Conservation (phyloP, 2,888 invertebrate species). For the Himalopsyche kuldschensis region DNA sequence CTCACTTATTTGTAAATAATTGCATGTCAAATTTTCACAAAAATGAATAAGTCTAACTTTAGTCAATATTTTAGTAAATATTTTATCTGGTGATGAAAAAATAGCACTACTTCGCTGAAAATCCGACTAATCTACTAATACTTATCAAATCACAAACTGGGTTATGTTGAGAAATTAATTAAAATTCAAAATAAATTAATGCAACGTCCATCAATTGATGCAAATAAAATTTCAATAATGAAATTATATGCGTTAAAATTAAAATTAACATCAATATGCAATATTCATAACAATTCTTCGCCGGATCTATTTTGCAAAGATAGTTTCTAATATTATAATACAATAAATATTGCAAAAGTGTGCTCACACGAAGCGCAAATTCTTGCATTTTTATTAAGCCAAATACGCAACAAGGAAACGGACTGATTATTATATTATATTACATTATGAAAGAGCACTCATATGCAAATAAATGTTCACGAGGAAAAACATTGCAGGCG, state of each 20-base stretch:
- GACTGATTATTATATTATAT: not conserved
- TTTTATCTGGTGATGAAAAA: too few species aligned
- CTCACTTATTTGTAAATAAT: too few species aligned
- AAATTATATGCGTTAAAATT: not conserved
- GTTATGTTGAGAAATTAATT: not conserved
- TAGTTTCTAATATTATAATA: not conserved
- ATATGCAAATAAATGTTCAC: conserved; percentile 17
- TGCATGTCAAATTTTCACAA: too few species aligned
- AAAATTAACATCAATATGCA: not conserved
- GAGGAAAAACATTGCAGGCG: not conserved
- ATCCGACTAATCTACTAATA: not conserved
- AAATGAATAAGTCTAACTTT: too few species aligned
- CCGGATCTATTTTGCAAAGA: conserved; percentile 1
- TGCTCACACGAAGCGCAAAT: not conserved
- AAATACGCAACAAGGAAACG: not conserved
- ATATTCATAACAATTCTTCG: not conserved
- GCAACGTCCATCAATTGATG: not conserved
- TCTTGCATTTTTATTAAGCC: not conserved
- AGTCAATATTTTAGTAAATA: too few species aligned
- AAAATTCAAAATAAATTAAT: not conserved
- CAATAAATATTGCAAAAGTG: not conserved
- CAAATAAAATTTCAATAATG: not conserved
- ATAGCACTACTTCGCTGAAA: too few species aligned
- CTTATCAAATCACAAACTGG: not conserved
- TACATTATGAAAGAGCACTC: not conserved